A percentile compares a stretch with the other conserved stretches of the same genome.
Evolutionary conservation across 1,140 invertebrate genomes (phyloP).

Genomic region (Akabosia matsudoensis): DNA sequence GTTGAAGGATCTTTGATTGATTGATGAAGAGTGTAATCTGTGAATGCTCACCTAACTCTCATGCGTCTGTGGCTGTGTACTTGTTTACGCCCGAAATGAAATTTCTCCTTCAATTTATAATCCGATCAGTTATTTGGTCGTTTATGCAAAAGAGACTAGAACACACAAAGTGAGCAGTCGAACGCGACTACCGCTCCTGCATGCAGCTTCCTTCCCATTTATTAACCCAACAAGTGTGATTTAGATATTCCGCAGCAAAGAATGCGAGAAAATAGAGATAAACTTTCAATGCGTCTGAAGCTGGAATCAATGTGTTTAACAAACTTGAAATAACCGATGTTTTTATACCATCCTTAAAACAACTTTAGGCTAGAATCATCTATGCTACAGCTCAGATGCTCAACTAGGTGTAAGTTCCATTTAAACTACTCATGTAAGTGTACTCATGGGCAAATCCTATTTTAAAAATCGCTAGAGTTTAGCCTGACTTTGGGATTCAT

Average conservation of each 20-base stretch:
- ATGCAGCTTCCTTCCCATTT: background rate
- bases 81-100: background rate
- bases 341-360: too few relatives aligned
- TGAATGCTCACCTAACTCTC: background rate
- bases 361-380: too few relatives aligned
- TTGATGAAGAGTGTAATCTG: slow-evolving; percentile 23
- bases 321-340: too few relatives aligned
- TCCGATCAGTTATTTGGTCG: slow-evolving; percentile 4
- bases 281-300: background rate
- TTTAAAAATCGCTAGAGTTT: too few relatives aligned
- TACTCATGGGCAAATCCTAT: too few relatives aligned
- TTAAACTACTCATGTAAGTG: too few relatives aligned
- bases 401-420: too few relatives aligned
- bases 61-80: background rate
- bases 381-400: too few relatives aligned
- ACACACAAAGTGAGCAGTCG: too few relatives aligned
- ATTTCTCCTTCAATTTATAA: slow-evolving; percentile 3
- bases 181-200: too few relatives aligned
- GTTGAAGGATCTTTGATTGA: slow-evolving; percentile 20
- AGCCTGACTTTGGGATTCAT: too few relatives aligned
- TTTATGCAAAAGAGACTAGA: background rate
- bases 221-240: background rate
- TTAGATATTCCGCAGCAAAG: background rate
- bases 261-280: background rate
- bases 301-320: too few relatives aligned